A percentile compares a stretch with the other conserved stretches of the same genome.
These are phyloP conservation scores for Alethe castanea DNA, from an alignment of 2,113 vertebrate genomes.

Conservation along the genomic window DNA sequence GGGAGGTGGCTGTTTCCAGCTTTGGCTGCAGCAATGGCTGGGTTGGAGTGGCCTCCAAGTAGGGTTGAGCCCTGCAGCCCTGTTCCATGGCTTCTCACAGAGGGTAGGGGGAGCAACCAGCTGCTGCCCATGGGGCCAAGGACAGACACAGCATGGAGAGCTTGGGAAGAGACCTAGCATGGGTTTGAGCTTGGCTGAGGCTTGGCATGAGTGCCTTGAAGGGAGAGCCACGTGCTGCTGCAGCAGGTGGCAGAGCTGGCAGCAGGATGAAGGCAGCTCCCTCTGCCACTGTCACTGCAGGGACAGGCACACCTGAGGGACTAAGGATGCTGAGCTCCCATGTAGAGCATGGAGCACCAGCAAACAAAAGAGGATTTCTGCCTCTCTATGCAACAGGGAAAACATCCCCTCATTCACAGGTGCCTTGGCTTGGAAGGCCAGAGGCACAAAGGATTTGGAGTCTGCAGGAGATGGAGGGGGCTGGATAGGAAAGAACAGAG, in stretches of 20 bases:
- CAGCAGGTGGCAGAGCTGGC: not conserved
- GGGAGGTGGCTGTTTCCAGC: not conserved
- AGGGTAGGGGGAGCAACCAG: accelerated
- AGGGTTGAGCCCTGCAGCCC: not conserved
- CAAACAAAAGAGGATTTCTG: not conserved
- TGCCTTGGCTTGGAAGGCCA: not conserved
- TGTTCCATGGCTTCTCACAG: not conserved
- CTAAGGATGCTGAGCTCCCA: not conserved
- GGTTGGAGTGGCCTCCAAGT: accelerated
- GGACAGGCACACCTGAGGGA: not conserved
- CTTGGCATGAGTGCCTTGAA: not conserved
- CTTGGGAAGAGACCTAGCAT: not conserved
- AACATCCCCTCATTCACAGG: not conserved
- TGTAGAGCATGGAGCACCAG: not conserved
- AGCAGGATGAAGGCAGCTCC: not conserved
- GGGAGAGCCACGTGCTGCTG: not conserved
- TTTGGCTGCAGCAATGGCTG: not conserved
- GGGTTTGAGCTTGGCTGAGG: not conserved
- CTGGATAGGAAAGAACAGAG: not conserved
- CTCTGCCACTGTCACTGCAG: accelerated
- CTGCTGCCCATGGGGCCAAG: not conserved
- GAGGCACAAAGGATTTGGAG: not conserved
- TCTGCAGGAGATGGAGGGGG: not conserved
- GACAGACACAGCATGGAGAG: accelerated
- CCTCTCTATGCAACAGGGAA: not conserved